Evolutionary conservation across 2,888 invertebrate species (phyloP).

Genomic region (Cephus pygmeus): DNA sequence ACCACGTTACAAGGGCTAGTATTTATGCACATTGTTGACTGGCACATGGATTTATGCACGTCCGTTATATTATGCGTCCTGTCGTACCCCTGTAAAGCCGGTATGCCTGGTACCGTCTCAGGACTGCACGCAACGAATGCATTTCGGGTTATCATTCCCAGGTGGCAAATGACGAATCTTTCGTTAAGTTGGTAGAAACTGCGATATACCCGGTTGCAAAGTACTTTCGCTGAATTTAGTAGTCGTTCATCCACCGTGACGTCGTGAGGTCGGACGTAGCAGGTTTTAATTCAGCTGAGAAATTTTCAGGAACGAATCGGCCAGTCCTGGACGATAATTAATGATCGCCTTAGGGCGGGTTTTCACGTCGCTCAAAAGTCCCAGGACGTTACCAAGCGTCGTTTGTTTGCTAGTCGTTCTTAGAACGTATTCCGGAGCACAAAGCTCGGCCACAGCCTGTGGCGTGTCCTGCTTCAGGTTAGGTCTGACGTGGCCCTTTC

Average conservation of each 20-base stretch:
- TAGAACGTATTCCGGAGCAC: constrained; percentile 39
- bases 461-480: constrained; percentile 25
- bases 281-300: not conserved
- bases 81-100: constrained; percentile 58
- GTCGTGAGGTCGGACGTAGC: not conserved
- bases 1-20: constrained; percentile 61
- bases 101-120: constrained; percentile 60
- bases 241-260: not conserved
- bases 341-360: not conserved
- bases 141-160: constrained; percentile 41
- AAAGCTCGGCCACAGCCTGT: constrained; percentile 21
- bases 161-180: constrained; percentile 24
- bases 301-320: not conserved
- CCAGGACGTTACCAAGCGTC: constrained; percentile 17
- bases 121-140: constrained; percentile 58
- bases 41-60: constrained; percentile 65
- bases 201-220: not conserved
- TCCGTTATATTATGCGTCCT: constrained; percentile 65
- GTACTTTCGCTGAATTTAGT: not conserved
- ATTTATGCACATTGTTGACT: constrained; percentile 67
- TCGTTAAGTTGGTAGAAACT: not conserved
- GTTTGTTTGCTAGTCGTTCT: constrained; percentile 52
- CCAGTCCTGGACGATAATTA: not conserved
- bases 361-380: not conserved
- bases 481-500: constrained; percentile 48